These are phyloP conservation scores for Ficedula albicollis DNA, from an alignment of 2,797 vertebrate species.

Conservation along the genomic window DNA sequence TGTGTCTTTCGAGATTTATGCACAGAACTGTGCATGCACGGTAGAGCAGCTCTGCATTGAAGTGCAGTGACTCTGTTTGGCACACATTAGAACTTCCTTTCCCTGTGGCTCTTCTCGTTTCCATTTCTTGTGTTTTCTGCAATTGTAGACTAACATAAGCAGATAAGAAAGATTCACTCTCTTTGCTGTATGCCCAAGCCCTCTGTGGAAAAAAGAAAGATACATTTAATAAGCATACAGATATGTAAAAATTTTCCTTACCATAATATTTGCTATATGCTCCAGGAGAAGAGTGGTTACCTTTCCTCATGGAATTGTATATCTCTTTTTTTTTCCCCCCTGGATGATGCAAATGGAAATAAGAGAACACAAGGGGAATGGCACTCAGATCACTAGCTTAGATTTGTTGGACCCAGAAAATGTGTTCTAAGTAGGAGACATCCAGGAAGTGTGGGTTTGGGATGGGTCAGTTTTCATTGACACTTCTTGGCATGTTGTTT, in stretches of 20 bases:
- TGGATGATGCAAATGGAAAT: background rate
- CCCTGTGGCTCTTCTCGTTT: background rate
- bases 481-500: background rate
- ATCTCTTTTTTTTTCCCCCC: background rate
- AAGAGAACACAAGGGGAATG: background rate
- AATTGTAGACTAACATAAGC: background rate
- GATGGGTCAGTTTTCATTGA: background rate
- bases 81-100: background rate
- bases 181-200: background rate
- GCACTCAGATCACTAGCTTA: background rate
- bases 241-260: background rate
- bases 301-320: background rate
- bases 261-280: background rate
- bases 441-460: background rate
- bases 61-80: background rate
- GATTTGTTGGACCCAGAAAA: background rate
- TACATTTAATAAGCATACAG: background rate
- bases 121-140: background rate
- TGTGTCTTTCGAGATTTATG: rapidly evolving
- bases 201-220: background rate
- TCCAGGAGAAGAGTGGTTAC: background rate
- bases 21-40: background rate
- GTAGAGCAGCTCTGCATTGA: background rate
- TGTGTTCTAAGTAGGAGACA: rapidly evolving
- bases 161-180: background rate